Base-by-base conservation (phyloP, 2,888 invertebrate species). In the Arge pagana region DNA sequence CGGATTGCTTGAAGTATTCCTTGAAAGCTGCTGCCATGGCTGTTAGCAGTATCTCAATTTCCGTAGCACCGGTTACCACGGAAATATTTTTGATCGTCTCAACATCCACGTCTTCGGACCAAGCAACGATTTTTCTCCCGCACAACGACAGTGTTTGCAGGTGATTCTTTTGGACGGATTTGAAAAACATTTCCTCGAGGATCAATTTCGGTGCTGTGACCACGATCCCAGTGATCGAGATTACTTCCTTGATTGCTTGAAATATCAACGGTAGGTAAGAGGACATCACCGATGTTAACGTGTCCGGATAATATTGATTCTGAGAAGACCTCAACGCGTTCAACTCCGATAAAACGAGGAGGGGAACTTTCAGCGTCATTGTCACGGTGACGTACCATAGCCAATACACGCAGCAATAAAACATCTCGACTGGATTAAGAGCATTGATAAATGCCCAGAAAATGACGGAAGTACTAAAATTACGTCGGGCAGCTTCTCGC, bases 71-170 rank as follows among this genome's bases (percentile, higher is more conserved):
- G 0, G 85, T 80, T 0, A 82, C 80, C 7, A 78, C 78, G 0
- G 85, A 82, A 3, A 86, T 83, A 24, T 81, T 79, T 43, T 81
- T 81, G 5, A 89, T 75, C 10, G 80, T 72, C 0, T 81, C 81
- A 4, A 82, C 74, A 5, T 83, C 78, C 0, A 88, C 81, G 0
- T 85, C 82, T 0, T 84, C 82, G 0, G 88, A 88, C 88, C 89
- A 89, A 1, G 86, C 83, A 2, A 86, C 83, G 1, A 86, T 85
- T 78, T 89, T 88, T 56, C 88, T 78, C 2, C 88, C 88, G 66
- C 87, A 87, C 18, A 87, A 77, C 0, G 86, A 85, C 10, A 85
- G 82, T 0, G 84, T 85, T 66, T 86, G 86, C 51, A 85, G 64
- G 33, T 81, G 71, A 66, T 83, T 81, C 16, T 80, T 64, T 4